Evolutionary conservation across 2,797 vertebrate genomes (phyloP).

Genomic region (Aselliscus stoliczkanus): DNA sequence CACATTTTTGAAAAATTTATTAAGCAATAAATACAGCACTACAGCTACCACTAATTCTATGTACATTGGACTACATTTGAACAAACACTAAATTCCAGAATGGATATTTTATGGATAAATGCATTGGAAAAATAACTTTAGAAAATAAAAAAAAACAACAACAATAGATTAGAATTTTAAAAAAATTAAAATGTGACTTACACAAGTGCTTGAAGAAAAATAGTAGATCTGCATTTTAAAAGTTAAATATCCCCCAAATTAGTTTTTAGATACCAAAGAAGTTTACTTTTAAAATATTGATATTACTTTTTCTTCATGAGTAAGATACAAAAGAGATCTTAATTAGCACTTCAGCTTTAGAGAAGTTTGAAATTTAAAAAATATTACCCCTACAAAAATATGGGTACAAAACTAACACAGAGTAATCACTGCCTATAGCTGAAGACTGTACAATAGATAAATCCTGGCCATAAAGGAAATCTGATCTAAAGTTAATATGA

Average conservation of each 20-base stretch:
- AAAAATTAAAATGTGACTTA: constrained; percentile 21
- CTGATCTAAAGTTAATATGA: not conserved
- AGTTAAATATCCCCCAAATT: constrained; percentile 24
- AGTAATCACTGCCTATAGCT: not conserved
- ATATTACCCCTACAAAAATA: not conserved
- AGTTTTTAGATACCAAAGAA: constrained; percentile 51
- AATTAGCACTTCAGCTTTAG: not conserved
- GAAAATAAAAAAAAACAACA: not conserved
- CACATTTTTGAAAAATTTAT: constrained; percentile 69
- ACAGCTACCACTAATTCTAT: constrained; percentile 61
- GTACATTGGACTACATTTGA: constrained; percentile 67
- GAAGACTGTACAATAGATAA: not conserved
- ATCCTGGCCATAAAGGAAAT: not conserved
- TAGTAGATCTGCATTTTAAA: constrained; percentile 27
- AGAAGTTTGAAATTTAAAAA: constrained; percentile 43
- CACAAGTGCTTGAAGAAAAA: constrained; percentile 64
- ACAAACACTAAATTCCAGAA: constrained; percentile 61
- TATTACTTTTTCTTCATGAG: constrained; percentile 43
- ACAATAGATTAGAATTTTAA: not conserved
- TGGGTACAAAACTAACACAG: not conserved
- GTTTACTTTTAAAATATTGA: not conserved
- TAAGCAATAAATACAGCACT: constrained; percentile 77
- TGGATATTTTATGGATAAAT: constrained; percentile 49
- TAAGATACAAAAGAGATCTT: not conserved
- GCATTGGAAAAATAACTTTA: constrained; percentile 23